Evolutionary conservation across 1,140 invertebrate species (phyloP).

Genomic region (Rhyzopertha dominica): DNA sequence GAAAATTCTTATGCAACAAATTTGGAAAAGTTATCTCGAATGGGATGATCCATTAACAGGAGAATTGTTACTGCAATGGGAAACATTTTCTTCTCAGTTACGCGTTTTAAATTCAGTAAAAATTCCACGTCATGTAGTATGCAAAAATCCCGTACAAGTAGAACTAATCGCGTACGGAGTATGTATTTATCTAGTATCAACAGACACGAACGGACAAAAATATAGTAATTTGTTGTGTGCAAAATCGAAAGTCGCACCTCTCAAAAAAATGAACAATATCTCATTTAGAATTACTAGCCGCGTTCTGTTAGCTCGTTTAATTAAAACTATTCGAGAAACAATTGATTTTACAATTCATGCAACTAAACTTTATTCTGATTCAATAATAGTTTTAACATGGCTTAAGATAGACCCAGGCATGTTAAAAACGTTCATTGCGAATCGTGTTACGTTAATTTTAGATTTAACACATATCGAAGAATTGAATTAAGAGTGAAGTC

Average conservation of each 20-base stretch:
- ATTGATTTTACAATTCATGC: slow-evolving; percentile 16
- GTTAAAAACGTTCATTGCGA: slow-evolving; percentile 38
- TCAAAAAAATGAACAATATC: slow-evolving; percentile 37
- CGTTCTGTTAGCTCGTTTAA: slow-evolving; percentile 21
- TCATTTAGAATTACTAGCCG: slow-evolving; percentile 27
- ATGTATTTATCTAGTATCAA: slow-evolving; percentile 30
- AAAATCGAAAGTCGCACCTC: slow-evolving; percentile 34
- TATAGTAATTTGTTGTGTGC: slow-evolving; percentile 26
- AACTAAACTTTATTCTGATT: slow-evolving; percentile 42
- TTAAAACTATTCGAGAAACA: slow-evolving; percentile 12
- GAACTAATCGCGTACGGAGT: slow-evolving; percentile 37
- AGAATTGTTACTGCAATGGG: slow-evolving; percentile 9
- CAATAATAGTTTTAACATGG: slow-evolving; percentile 40
- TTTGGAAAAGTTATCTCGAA: slow-evolving; percentile 34
- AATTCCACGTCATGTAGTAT: too few species aligned
- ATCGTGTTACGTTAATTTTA: slow-evolving; percentile 40
- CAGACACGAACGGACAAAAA: slow-evolving; percentile 10
- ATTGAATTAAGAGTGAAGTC: slow-evolving; percentile 35
- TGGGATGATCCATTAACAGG: slow-evolving; percentile 20
- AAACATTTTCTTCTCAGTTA: slow-evolving; percentile 11
- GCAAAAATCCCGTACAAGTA: not conserved
- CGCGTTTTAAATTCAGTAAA: slow-evolving; percentile 3
- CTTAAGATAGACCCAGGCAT: slow-evolving; percentile 22
- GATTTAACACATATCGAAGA: slow-evolving; percentile 23
- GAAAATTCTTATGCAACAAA: slow-evolving; percentile 47